Conservation (phyloP, 1,140 invertebrate species). For the Schmidtea mediterranea region DNA sequence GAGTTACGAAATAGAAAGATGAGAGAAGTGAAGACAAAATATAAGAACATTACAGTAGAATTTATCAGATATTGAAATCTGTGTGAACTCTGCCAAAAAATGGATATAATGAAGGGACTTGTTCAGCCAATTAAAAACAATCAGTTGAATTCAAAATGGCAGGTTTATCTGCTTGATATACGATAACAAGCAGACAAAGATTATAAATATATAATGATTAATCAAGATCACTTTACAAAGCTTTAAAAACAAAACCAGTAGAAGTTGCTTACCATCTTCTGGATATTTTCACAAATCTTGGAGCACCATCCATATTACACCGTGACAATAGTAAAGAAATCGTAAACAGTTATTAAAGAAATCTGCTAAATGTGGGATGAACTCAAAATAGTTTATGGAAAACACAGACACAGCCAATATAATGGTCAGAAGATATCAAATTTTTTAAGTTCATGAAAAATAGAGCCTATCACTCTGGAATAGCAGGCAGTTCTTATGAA, state of each 20-base stretch:
- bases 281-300: slow-evolving; percentile 22
- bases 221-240: slow-evolving; percentile 29
- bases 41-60: too few relatives aligned
- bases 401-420: slow-evolving; percentile 12
- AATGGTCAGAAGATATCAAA: slow-evolving; percentile 8
- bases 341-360: slow-evolving; percentile 1
- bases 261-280: slow-evolving; percentile 19
- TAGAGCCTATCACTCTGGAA: slow-evolving; percentile 7
- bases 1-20: too few relatives aligned
- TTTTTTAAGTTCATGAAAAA: slow-evolving; percentile 8
- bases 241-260: slow-evolving; percentile 14
- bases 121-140: slow-evolving; percentile 5
- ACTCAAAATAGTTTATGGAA: slow-evolving; percentile 11
- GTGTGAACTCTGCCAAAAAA: too few relatives aligned
- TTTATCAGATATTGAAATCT: too few relatives aligned
- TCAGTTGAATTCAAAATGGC: slow-evolving; percentile 8
- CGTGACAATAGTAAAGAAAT: slow-evolving; percentile 23
- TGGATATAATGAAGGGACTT: slow-evolving; percentile 10
- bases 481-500: slow-evolving; percentile 6
- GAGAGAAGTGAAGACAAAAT: too few relatives aligned
- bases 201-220: slow-evolving; percentile 19
- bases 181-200: slow-evolving; percentile 6
- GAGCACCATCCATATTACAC: slow-evolving; percentile 17
- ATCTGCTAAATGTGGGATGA: slow-evolving; percentile 8
- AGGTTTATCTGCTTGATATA: slow-evolving; percentile 11